Base-by-base conservation (phyloP, 2,888 invertebrate genomes). In the Frankliniella fusca region DNA sequence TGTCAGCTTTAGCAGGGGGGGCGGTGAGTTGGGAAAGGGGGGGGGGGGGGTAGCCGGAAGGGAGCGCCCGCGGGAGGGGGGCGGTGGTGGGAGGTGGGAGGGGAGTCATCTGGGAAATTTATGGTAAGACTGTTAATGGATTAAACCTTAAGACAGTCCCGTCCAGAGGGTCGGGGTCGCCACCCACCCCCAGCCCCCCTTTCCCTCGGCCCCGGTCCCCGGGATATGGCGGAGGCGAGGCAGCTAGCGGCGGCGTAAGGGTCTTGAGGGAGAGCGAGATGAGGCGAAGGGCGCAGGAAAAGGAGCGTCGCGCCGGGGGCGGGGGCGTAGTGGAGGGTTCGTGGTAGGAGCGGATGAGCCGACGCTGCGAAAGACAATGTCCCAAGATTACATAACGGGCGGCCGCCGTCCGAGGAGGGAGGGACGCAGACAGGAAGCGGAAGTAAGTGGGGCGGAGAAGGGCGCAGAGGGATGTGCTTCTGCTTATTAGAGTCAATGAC, bases 91-190 rank as follows among this genome's bases (percentile, higher is more conserved):
- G 38, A 38, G 27, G 23, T 23, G 27, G 27, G 27, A 23, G 27
- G 70, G 23, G 70, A 76, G 70, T 76, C 70, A 76, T 76, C 70
- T 76, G 70, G 70, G 70, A 76, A 76, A 76, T 76, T 76, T 76
- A 76, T 76, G 70, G 70, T 76, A 76, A 76, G 70, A 76, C 70
- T 76, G 70, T 76, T 76, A 76, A 76, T 76, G 70, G 70, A 76
- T 76, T 76, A 76, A 76, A 76, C 70, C 70, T 76, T 76, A 76
- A 76, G 70, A 76, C 70, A 76, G 23, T 27, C 27, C 70, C 27
- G 61, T 61, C 61, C 61, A n/a, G 61, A 18, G 54, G 38, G 38
- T 38, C 38, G 54, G 20, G 61, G 61, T n/a, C 11, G n/a, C n/a
- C n/a, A n/a, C n/a, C n/a, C n/a, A n/a, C n/a, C n/a, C n/a, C n/a